A percentile compares a stretch with the other conserved stretches of the same genome.
Evolutionary conservation across 2,113 vertebrate species (phyloP).

Genomic region (Poeciliopsis turrubarensis): DNA sequence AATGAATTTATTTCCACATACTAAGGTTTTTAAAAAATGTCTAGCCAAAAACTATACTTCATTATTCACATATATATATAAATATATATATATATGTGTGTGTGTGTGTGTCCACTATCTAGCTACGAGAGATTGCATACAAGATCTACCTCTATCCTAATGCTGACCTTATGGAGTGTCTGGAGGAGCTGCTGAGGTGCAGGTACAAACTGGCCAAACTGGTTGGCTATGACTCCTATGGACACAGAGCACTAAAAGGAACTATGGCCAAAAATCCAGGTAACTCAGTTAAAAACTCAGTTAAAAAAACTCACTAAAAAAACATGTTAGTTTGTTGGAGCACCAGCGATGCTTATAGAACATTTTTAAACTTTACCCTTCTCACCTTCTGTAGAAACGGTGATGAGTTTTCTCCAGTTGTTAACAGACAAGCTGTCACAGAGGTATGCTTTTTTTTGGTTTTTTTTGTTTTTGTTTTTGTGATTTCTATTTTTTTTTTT

Average conservation of each 20-base stretch:
- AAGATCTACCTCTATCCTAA: conserved; percentile 93
- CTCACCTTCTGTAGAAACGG: conserved; percentile 83
- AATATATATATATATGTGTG: too few relatives aligned
- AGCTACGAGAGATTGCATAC: conserved; percentile 96
- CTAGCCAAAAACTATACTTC: too few relatives aligned
- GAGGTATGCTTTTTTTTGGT: conserved; percentile 76
- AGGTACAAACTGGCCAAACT: conserved; percentile 88
- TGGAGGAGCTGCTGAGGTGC: conserved; percentile 88
- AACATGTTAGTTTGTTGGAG: neutral
- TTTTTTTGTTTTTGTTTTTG: too few relatives aligned
- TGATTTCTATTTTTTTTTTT: too few relatives aligned
- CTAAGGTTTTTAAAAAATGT: neutral
- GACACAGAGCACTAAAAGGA: conserved; percentile 92
- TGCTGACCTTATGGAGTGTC: conserved; percentile 79
- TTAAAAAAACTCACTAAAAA: neutral
- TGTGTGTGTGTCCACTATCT: neutral
- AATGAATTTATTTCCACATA: neutral
- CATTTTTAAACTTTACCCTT: neutral
- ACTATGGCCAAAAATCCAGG: conserved; percentile 95
- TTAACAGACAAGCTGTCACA: conserved; percentile 90
- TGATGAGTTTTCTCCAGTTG: conserved; percentile 90
- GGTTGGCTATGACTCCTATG: conserved; percentile 90
- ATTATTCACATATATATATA: neutral
- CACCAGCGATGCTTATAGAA: too few relatives aligned
- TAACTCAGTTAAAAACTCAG: conserved; percentile 44